These are phyloP conservation scores for Potorous gilbertii DNA, from an alignment of 2,797 vertebrate species.

Conservation along the genomic window DNA sequence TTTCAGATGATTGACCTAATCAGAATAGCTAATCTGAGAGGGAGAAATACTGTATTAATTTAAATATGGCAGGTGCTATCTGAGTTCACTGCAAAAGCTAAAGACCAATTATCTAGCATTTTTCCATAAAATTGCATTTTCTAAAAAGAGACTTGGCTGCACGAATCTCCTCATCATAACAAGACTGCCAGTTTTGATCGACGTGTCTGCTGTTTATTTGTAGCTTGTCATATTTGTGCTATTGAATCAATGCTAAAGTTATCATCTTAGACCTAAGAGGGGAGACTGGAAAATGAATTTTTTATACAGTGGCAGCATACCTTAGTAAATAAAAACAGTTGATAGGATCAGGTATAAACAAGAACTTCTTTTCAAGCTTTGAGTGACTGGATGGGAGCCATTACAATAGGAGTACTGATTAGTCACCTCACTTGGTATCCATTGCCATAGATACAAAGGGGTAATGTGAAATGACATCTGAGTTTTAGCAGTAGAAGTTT, in stretches of 20 bases:
- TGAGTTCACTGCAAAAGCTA: conserved; percentile 74
- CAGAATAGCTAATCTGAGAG: conserved; percentile 66
- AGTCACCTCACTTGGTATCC: neutral
- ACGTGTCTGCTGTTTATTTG: conserved; percentile 73
- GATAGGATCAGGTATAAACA: neutral
- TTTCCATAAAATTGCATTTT: conserved; percentile 78
- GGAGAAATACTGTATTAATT: conserved; percentile 74
- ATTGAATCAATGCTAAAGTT: conserved; percentile 65
- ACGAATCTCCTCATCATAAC: conserved; percentile 75
- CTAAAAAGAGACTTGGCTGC: conserved; percentile 67
- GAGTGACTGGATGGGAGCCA: neutral
- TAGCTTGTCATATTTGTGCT: conserved; percentile 64
- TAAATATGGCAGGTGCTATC: conserved; percentile 76
- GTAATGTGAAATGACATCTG: neutral
- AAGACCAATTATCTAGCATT: conserved; percentile 77
- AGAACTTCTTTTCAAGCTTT: neutral
- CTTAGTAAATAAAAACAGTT: conserved; percentile 35
- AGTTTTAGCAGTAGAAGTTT: neutral
- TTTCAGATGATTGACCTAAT: conserved; percentile 71
- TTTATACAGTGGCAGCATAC: neutral
- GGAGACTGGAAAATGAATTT: conserved; percentile 59
- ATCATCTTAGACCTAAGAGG: conserved; percentile 55
- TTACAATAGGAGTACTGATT: neutral
- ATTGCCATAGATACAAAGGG: neutral
- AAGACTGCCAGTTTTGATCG: conserved; percentile 70